phyloP scores from a whole-genome alignment of 2,888 invertebrate genomes.

The Drosophila parthenogenetica region DNA sequence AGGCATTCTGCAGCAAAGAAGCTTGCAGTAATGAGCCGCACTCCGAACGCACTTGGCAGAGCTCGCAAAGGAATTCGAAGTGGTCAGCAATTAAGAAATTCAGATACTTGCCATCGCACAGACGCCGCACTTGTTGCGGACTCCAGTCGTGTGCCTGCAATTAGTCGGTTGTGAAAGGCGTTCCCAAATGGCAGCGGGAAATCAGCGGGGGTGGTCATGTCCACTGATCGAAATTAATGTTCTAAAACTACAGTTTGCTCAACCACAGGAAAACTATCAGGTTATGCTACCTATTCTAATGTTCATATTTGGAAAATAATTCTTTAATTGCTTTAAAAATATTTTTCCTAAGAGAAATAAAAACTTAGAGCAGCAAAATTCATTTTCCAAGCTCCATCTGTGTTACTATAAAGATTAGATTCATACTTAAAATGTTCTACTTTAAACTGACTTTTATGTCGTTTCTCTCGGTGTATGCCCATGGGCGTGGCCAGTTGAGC shows the following conservation, averaged over 20 bases:
- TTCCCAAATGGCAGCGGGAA: neutral
- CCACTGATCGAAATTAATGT: neutral
- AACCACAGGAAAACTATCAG: too few species aligned
- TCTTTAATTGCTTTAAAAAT: too few species aligned
- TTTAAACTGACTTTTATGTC: too few species aligned
- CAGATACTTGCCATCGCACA: constrained; percentile 78
- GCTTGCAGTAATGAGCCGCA: constrained; percentile 82
- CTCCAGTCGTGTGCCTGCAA: constrained; percentile 78
- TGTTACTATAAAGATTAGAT: too few species aligned
- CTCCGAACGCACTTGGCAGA: constrained; percentile 81
- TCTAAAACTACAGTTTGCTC: neutral
- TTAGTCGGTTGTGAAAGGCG: constrained; percentile 59
- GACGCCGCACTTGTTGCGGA: constrained; percentile 82
- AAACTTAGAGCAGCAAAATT: too few species aligned
- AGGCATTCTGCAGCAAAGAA: constrained; percentile 77
- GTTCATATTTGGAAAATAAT: too few species aligned
- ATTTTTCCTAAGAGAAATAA: too few species aligned
- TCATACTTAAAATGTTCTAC: too few species aligned
- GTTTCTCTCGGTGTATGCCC: neutral
- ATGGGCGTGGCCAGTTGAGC: constrained; percentile 21
- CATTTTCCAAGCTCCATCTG: too few species aligned
- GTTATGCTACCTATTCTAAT: too few species aligned
- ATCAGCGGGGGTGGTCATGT: neutral
- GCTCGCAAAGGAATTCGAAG: constrained; percentile 82
- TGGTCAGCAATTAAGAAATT: constrained; percentile 84